A percentile compares a stretch with the other conserved stretches of the same genome.
Evolutionary conservation across 2,888 invertebrate genomes (phyloP).

Genomic region (Flexamia atlantica): DNA sequence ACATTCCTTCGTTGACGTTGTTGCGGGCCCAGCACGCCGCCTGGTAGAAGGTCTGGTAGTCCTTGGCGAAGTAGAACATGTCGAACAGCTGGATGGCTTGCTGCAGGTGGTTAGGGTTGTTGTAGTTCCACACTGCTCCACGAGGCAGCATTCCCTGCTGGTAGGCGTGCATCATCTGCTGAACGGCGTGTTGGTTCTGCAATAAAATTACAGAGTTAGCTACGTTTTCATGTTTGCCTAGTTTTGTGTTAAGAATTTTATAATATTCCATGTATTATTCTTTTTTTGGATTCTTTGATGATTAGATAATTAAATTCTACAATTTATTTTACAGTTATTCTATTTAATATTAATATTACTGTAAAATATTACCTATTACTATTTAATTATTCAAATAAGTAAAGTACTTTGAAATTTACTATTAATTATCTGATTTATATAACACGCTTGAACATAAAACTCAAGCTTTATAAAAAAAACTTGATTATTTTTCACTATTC

Average conservation of each 20-base stretch:
- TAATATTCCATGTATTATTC: no score
- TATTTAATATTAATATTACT: no score
- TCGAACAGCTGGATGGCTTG: slow-evolving; percentile 83
- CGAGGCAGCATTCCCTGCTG: slow-evolving; percentile 79
- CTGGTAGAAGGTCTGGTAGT: slow-evolving; percentile 59
- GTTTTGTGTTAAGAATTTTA: no score
- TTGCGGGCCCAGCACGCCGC: slow-evolving; percentile 77
- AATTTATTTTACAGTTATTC: not conserved
- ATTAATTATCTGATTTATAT: no score
- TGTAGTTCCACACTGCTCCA: slow-evolving; percentile 79
- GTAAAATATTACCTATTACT: no score
- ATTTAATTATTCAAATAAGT: no score
- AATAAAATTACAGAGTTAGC: no score
- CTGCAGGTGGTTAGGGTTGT: slow-evolving; percentile 79
- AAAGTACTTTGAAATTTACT: no score
- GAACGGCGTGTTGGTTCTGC: slow-evolving; percentile 78
- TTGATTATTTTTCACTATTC: no score
- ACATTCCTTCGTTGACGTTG: slow-evolving; percentile 78
- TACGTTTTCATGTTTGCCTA: no score
- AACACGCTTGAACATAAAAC: no score
- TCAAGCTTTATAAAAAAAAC: no score
- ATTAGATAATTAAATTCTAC: not conserved
- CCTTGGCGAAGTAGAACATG: slow-evolving; percentile 81
- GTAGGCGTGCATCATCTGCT: slow-evolving; percentile 78
- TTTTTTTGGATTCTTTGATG: not conserved